phyloP scores from a whole-genome alignment of 2,888 invertebrate genomes.

The Erynnis tages region DNA sequence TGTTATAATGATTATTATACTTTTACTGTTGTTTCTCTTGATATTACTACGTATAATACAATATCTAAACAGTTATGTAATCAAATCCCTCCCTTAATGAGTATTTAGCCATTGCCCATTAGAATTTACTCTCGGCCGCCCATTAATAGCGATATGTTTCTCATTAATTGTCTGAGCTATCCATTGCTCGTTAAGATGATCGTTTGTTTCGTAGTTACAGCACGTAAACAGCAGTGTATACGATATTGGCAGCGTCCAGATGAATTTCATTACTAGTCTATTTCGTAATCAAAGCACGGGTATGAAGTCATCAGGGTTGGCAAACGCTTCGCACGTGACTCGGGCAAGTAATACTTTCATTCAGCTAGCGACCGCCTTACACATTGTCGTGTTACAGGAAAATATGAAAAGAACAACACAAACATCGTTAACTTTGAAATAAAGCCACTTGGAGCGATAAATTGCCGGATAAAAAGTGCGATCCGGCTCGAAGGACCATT shows the following conservation, averaged over 20 bases:
- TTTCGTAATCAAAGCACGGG: constrained; percentile 40
- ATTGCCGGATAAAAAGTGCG: constrained; percentile 24
- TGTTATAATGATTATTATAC: too few relatives aligned
- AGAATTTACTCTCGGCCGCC: not conserved
- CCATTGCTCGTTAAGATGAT: not conserved
- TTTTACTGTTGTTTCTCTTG: not conserved
- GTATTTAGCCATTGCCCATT: constrained; percentile 9
- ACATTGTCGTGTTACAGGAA: constrained; percentile 21
- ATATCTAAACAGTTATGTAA: constrained; percentile 14
- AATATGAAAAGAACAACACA: constrained; percentile 25
- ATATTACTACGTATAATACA: too few relatives aligned
- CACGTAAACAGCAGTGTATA: too few relatives aligned
- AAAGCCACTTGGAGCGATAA: constrained; percentile 26
- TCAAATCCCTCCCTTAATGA: constrained; percentile 17
- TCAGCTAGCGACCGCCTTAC: constrained; percentile 29
- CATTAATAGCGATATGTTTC: constrained; percentile 1
- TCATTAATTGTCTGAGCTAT: not conserved
- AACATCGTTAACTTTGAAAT: constrained; percentile 26
- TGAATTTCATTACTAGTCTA: constrained; percentile 18
- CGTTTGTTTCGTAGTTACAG: too few relatives aligned
- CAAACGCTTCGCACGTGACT: constrained; percentile 52
- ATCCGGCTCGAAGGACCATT: constrained; percentile 20
- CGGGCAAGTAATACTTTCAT: constrained; percentile 39
- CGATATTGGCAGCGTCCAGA: constrained; percentile 3
- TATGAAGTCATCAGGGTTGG: constrained; percentile 53